A percentile compares a stretch with the other conserved stretches of the same genome.
phyloP scores from a whole-genome alignment of 2,888 invertebrate genomes.

The Eupeodes latifasciatus region DNA sequence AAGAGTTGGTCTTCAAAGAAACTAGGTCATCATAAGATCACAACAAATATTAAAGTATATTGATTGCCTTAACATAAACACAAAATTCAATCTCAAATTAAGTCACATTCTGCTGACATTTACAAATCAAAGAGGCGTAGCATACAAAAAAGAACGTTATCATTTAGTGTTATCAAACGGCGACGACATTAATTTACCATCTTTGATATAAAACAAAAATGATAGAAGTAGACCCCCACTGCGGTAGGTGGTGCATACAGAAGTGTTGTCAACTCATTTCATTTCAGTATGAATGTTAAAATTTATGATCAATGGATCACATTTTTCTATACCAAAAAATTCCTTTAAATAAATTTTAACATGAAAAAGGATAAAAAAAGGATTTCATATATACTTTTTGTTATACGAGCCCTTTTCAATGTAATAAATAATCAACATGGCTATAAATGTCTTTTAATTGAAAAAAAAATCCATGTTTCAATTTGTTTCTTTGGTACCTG shows the following conservation, averaged over 20 bases:
- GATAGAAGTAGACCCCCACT: conserved; percentile 53
- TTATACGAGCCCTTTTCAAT: conserved; percentile 13
- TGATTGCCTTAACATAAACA: background rate
- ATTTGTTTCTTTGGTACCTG: conserved; percentile 59
- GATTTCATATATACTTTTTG: conserved; percentile 15
- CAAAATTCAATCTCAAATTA: conserved; percentile 4
- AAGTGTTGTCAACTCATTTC: conserved; percentile 73
- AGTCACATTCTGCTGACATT: background rate
- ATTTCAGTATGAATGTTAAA: conserved; percentile 18
- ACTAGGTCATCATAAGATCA: conserved; percentile 8
- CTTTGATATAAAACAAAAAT: conserved; percentile 3
- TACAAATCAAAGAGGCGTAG: conserved; percentile 7
- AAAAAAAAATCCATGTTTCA: conserved; percentile 66
- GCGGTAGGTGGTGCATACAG: conserved; percentile 75
- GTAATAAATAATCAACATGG: conserved; percentile 66
- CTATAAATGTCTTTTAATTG: conserved; percentile 62
- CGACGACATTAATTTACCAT: background rate
- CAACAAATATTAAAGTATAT: background rate
- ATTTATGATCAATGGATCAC: conserved; percentile 57
- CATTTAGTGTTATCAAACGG: conserved; percentile 34
- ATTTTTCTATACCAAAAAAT: background rate
- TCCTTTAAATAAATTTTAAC: background rate
- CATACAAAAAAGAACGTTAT: conserved; percentile 17
- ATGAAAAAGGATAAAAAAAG: conserved; percentile 50
- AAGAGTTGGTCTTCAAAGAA: background rate